phyloP scores from a whole-genome alignment of 2,888 invertebrate genomes.

The Mesochorus sp. region DNA sequence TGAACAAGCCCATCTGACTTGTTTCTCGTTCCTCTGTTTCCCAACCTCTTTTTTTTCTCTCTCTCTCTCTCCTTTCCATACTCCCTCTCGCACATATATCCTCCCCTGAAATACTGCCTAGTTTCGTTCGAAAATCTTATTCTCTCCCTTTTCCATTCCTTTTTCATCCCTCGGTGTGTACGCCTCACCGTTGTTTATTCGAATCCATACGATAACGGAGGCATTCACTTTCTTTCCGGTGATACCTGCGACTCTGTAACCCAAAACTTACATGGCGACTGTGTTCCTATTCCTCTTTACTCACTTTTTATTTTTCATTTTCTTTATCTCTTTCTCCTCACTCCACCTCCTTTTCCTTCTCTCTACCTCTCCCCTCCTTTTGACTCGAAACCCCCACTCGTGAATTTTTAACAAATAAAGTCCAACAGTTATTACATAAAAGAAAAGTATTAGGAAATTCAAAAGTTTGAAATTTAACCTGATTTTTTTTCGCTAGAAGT shows the following conservation, averaged over 20 bases:
- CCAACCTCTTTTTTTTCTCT: too few species aligned
- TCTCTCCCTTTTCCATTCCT: not conserved
- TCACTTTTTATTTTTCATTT: not conserved
- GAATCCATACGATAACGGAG: conserved; percentile 65
- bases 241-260: conserved; percentile 25
- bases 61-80: not conserved
- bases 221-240: conserved; percentile 67
- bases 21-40: not conserved
- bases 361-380: not conserved
- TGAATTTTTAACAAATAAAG: too few species aligned
- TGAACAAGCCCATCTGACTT: conserved; percentile 17
- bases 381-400: too few species aligned
- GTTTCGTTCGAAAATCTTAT: conserved; percentile 15
- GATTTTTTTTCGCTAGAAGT: not conserved
- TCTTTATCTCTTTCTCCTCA: not conserved
- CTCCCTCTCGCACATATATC: conserved; percentile 5
- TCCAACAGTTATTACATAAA: too few species aligned
- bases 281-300: conserved; percentile 2
- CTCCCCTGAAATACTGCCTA: conserved; percentile 9
- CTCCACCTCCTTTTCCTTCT: not conserved
- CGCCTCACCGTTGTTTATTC: conserved; percentile 69
- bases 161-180: conserved; percentile 17
- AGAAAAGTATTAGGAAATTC: too few species aligned
- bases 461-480: too few species aligned
- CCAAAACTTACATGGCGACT: not conserved